Evolutionary conservation across 2,797 vertebrate genomes (phyloP).

Genomic region (Helostoma temminkii): DNA sequence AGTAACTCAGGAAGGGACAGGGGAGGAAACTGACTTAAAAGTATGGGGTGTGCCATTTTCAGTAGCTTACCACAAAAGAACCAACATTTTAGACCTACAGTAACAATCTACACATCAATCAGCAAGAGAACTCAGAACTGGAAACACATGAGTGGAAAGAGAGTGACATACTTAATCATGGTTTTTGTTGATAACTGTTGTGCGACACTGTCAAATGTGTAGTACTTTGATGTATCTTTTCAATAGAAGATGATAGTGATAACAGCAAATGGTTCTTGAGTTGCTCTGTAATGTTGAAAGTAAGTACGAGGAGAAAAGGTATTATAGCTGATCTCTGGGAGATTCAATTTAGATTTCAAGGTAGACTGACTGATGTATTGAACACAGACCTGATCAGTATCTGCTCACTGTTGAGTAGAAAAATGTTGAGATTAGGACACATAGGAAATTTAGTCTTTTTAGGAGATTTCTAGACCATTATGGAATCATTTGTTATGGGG

Average conservation of each 20-base stretch:
- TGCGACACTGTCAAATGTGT: too few species aligned
- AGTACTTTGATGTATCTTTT: not conserved
- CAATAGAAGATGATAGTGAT: not conserved
- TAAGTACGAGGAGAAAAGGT: constrained; percentile 20
- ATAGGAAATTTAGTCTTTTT: not conserved
- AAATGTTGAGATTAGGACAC: not conserved
- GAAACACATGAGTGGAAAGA: too few species aligned
- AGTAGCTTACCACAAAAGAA: too few species aligned
- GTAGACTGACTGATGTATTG: constrained; percentile 3
- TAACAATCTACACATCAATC: too few species aligned
- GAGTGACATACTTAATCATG: too few species aligned
- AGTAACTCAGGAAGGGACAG: too few species aligned
- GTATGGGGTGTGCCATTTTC: too few species aligned
- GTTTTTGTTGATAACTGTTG: too few species aligned
- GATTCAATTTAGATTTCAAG: constrained; percentile 45
- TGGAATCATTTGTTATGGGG: too few species aligned
- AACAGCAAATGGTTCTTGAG: constrained; percentile 27
- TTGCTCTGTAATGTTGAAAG: not conserved
- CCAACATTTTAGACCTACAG: too few species aligned
- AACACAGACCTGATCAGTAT: constrained; percentile 14
- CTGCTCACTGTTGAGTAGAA: not conserved
- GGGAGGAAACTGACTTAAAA: too few species aligned
- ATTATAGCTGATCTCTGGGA: constrained; percentile 4
- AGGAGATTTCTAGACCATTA: not conserved
- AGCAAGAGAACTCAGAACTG: too few species aligned